phyloP scores from a whole-genome alignment of 2,888 invertebrate genomes.

The Deladenus siricidicola region DNA sequence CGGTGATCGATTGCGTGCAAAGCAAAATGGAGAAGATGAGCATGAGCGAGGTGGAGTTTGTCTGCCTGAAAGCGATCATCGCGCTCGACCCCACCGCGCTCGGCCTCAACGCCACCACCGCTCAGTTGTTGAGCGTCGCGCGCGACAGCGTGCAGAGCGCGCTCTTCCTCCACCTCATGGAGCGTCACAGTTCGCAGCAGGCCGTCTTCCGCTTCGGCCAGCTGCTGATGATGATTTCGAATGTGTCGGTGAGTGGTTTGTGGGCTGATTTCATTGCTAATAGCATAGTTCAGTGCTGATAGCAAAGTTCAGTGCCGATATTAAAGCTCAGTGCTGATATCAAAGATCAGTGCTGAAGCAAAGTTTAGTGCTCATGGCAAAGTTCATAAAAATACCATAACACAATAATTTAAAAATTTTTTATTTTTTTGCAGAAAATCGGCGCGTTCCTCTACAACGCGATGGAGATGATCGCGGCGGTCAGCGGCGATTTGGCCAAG shows the following conservation, averaged over 20 bases:
- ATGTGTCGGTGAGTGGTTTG: conserved; percentile 45
- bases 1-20: conserved; percentile 5
- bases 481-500: background rate
- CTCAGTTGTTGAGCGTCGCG: conserved; percentile 25
- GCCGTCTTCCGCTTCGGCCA: conserved; percentile 43
- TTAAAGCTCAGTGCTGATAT: too few species aligned
- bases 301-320: too few species aligned
- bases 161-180: conserved; percentile 37
- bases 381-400: background rate
- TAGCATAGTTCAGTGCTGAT: too few species aligned
- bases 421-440: conserved; percentile 1
- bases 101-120: conserved; percentile 27
- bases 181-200: conserved; percentile 15
- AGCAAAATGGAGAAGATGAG: conserved; percentile 23
- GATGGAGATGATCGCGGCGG: background rate
- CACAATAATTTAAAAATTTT: background rate
- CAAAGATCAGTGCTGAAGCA: too few species aligned
- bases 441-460: background rate
- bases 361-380: too few species aligned
- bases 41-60: conserved; percentile 39
- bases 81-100: conserved; percentile 44
- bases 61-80: conserved; percentile 47
- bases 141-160: conserved; percentile 48
- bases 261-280: too few species aligned
- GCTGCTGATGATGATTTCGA: conserved; percentile 40